A percentile compares a stretch with the other conserved stretches of the same genome.
Conservation (phyloP, 1,140 invertebrate genomes). For the Trachymyrmex septentrionalis region DNA sequence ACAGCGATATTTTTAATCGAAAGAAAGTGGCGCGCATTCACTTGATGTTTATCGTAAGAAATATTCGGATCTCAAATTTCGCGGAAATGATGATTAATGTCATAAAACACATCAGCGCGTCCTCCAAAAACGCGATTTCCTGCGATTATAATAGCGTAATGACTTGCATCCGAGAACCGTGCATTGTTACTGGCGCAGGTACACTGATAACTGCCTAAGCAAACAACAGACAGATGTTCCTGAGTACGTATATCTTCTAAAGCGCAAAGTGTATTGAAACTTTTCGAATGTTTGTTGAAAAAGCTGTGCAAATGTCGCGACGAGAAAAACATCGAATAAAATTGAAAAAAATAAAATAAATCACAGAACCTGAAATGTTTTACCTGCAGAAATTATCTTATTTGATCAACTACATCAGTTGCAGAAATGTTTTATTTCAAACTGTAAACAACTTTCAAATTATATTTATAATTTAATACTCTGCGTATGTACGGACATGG, state of each 20-base stretch:
- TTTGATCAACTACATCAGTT: neutral
- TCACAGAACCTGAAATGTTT: neutral
- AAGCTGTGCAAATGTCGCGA: neutral
- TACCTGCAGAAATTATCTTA: neutral
- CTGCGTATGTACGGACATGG: neutral
- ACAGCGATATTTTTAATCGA: constrained; percentile 16
- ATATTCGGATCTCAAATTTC: constrained; percentile 42
- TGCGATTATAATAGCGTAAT: constrained; percentile 66
- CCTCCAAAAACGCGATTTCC: constrained; percentile 68
- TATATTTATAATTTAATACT: neutral
- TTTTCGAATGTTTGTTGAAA: constrained; percentile 17
- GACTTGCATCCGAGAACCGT: constrained; percentile 56
- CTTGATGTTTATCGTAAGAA: neutral
- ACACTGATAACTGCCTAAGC: constrained; percentile 44
- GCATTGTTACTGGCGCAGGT: constrained; percentile 25
- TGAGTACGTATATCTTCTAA: neutral
- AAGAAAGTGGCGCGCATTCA: constrained; percentile 17
- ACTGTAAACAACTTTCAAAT: constrained; percentile 1
- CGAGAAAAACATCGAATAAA: neutral
- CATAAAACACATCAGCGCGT: constrained; percentile 16
- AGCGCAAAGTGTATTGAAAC: neutral
- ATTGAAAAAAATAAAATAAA: neutral
- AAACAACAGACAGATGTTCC: constrained; percentile 52
- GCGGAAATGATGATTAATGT: constrained; percentile 57
- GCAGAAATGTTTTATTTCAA: neutral